Evolutionary conservation across 2,888 invertebrate genomes (phyloP).

Genomic region (Eilema depressum): DNA sequence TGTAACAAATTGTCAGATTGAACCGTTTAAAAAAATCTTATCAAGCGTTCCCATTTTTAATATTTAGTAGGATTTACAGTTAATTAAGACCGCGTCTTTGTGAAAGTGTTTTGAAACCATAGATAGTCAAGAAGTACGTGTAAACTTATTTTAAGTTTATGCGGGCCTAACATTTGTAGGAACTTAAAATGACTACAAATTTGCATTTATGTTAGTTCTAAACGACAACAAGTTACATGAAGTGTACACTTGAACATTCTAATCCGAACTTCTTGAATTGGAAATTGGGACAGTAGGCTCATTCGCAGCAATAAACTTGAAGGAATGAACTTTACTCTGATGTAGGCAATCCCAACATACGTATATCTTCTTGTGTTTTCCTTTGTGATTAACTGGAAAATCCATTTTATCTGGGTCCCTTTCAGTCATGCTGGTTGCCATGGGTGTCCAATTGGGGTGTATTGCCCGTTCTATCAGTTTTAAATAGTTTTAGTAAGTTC

Average conservation of each 20-base stretch:
- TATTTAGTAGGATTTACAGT: too few relatives aligned
- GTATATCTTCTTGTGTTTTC: not conserved
- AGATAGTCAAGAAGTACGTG: too few relatives aligned
- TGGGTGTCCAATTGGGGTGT: not conserved
- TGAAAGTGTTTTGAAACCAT: too few relatives aligned
- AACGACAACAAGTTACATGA: constrained; percentile 30
- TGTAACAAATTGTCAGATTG: too few relatives aligned
- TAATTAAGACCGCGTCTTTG: too few relatives aligned
- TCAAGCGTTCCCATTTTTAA: too few relatives aligned
- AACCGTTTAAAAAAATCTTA: too few relatives aligned
- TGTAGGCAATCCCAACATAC: not conserved
- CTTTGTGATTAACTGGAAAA: not conserved
- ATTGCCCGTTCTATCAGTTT: not conserved
- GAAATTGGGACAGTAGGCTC: constrained; percentile 33
- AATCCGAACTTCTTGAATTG: constrained; percentile 35
- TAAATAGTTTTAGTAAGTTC: not conserved
- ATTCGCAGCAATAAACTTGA: not conserved
- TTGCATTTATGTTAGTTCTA: constrained; percentile 22
- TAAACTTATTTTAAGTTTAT: not conserved
- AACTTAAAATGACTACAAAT: not conserved
- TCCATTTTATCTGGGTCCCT: not conserved
- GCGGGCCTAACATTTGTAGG: not conserved
- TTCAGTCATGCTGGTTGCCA: not conserved
- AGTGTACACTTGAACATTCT: constrained; percentile 27
- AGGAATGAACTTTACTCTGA: not conserved